A percentile compares a stretch with the other conserved stretches of the same genome.
Evolutionary conservation across 2,113 vertebrate genomes (phyloP).

Genomic region (Typhlomys cinereus): DNA sequence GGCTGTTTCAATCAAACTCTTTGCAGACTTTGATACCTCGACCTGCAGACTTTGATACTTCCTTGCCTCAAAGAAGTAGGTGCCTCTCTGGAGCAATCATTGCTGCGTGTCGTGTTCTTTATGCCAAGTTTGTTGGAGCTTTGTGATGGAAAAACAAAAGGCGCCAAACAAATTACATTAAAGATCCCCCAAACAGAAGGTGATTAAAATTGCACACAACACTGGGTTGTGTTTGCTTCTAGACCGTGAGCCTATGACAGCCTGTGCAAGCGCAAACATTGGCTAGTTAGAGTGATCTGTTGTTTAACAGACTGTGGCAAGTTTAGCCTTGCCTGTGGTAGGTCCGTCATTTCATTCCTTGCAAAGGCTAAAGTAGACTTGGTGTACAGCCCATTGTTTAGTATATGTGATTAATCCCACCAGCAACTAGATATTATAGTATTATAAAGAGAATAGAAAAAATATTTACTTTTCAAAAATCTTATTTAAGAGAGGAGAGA

Average conservation of each 20-base stretch:
- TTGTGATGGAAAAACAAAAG: constrained; percentile 64
- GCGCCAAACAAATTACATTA: constrained; percentile 60
- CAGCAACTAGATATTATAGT: background rate
- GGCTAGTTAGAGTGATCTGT: background rate
- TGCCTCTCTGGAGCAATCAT: constrained; percentile 53
- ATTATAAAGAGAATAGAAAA: constrained; percentile 20
- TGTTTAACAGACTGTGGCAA: background rate
- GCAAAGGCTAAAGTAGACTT: constrained; percentile 31
- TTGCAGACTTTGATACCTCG: constrained; percentile 76
- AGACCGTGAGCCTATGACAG: background rate
- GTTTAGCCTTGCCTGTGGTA: background rate
- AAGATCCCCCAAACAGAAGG: background rate
- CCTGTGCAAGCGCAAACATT: background rate
- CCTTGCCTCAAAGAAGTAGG: constrained; percentile 53
- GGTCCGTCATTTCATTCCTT: constrained; percentile 6
- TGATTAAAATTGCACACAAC: constrained; percentile 45
- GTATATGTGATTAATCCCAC: background rate
- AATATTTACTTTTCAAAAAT: no score
- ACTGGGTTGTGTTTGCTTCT: constrained; percentile 11
- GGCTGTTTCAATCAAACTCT: constrained; percentile 72
- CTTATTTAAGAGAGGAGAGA: no score
- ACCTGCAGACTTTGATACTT: no score
- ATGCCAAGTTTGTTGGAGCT: constrained; percentile 46
- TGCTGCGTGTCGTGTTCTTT: background rate
- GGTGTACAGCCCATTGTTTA: background rate